Evolutionary conservation across 2,888 invertebrate species (phyloP).

Genomic region (Bruchidius siliquastri): DNA sequence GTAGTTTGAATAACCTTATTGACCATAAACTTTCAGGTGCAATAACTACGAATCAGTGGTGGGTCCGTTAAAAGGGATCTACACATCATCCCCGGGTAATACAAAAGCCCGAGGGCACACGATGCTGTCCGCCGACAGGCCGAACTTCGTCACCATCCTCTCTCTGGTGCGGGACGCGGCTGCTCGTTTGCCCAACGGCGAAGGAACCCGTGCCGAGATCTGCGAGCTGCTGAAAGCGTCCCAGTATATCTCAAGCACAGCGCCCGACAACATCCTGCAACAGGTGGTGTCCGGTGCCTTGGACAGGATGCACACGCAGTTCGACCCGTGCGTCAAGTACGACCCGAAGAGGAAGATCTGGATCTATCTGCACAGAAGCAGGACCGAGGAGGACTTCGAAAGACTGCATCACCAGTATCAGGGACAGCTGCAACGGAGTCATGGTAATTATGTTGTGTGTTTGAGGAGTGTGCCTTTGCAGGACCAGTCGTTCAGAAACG

Average conservation of each 20-base stretch:
- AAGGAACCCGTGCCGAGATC: constrained; percentile 87
- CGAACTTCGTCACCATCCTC: constrained; percentile 85
- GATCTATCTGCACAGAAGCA: constrained; percentile 88
- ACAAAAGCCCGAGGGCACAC: constrained; percentile 76
- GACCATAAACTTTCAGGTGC: constrained; percentile 48
- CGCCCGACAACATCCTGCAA: constrained; percentile 63
- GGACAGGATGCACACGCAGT: constrained; percentile 83
- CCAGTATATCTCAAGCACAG: constrained; percentile 55
- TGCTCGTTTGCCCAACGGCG: constrained; percentile 89
- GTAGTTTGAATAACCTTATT: too few species aligned
- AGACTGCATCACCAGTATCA: constrained; percentile 65
- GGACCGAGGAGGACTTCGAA: constrained; percentile 58
- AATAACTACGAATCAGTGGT: constrained; percentile 82
- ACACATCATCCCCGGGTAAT: constrained; percentile 57
- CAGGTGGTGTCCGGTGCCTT: constrained; percentile 86
- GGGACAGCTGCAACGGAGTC: constrained; percentile 33
- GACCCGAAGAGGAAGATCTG: constrained; percentile 88
- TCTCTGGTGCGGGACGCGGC: constrained; percentile 92
- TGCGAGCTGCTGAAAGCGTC: constrained; percentile 75
- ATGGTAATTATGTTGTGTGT: not conserved
- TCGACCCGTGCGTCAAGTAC: constrained; percentile 91
- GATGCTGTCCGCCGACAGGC: constrained; percentile 74
- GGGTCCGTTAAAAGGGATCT: constrained; percentile 64
- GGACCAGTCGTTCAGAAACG: too few species aligned
- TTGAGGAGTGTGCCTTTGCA: too few species aligned